Evolutionary conservation across 2,888 invertebrate genomes (phyloP).

Genomic region (Lepas anatifera): DNA sequence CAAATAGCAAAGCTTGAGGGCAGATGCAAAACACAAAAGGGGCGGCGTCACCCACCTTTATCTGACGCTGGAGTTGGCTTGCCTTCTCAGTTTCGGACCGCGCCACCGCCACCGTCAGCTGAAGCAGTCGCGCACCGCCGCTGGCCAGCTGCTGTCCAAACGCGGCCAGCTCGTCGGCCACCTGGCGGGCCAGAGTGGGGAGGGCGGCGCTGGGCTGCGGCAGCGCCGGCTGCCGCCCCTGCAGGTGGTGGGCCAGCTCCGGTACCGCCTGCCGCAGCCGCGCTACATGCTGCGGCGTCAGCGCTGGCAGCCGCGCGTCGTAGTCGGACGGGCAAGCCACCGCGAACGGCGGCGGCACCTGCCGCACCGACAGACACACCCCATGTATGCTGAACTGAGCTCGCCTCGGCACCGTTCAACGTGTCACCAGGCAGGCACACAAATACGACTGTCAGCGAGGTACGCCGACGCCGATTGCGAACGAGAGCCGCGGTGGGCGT

Average conservation of each 20-base stretch:
- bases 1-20: no score
- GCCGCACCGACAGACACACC: no score
- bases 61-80: not conserved
- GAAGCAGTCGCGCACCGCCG: slow-evolving; percentile 34
- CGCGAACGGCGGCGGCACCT: slow-evolving; percentile 68
- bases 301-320: slow-evolving; percentile 53
- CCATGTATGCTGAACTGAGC: no score
- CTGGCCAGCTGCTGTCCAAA: slow-evolving; percentile 3
- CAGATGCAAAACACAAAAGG: no score
- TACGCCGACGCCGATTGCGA: no score
- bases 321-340: slow-evolving; percentile 65
- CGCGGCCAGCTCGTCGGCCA: slow-evolving; percentile 1
- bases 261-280: slow-evolving; percentile 52
- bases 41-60: not conserved
- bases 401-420: no score
- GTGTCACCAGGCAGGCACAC: no score
- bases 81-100: not conserved
- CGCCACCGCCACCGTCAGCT: slow-evolving; percentile 34
- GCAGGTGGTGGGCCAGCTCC: slow-evolving; percentile 37
- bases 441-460: no score
- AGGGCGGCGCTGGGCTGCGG: slow-evolving; percentile 9
- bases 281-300: slow-evolving; percentile 45
- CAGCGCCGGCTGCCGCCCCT: not conserved
- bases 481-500: no score
- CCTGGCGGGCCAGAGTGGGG: not conserved